Conservation (phyloP, 2,888 invertebrate genomes). For the Sarcophaga variegata region DNA sequence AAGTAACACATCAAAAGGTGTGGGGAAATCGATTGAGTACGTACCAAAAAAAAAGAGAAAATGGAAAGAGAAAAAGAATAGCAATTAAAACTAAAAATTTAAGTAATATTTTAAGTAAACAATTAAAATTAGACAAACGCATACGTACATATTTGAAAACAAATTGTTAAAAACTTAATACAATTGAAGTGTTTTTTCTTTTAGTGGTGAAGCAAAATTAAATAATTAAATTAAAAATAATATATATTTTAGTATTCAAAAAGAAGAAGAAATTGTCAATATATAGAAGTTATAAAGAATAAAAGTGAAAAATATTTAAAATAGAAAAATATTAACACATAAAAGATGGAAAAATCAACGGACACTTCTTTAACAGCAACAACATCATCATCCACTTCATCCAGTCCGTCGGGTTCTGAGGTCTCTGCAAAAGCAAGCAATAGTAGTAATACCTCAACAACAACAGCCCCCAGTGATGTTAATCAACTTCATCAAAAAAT, state of each 20-base stretch:
- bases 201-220: conserved; percentile 11
- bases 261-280: conserved; percentile 12
- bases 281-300: conserved; percentile 16
- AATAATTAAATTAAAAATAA: conserved; percentile 33
- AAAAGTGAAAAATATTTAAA: conserved; percentile 33
- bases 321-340: conserved; percentile 24
- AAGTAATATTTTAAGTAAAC: conserved; percentile 7
- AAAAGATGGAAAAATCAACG: conserved; percentile 68
- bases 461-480: conserved; percentile 48
- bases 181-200: not conserved
- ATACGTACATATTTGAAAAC: too few species aligned
- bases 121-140: not conserved
- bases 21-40: conserved; percentile 73
- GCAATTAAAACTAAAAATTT: conserved; percentile 23
- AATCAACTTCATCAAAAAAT: conserved; percentile 42
- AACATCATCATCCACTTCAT: conserved; percentile 29
- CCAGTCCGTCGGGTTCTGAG: conserved; percentile 40
- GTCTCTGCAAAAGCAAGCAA: conserved; percentile 44
- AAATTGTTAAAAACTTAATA: not conserved
- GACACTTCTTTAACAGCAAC: conserved; percentile 56
- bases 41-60: conserved; percentile 59
- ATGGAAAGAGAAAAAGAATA: conserved; percentile 30
- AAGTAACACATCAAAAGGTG: conserved; percentile 66
- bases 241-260: not conserved
- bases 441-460: conserved; percentile 35